Conservation (phyloP, 2,888 invertebrate species). For the Selenia dentaria region DNA sequence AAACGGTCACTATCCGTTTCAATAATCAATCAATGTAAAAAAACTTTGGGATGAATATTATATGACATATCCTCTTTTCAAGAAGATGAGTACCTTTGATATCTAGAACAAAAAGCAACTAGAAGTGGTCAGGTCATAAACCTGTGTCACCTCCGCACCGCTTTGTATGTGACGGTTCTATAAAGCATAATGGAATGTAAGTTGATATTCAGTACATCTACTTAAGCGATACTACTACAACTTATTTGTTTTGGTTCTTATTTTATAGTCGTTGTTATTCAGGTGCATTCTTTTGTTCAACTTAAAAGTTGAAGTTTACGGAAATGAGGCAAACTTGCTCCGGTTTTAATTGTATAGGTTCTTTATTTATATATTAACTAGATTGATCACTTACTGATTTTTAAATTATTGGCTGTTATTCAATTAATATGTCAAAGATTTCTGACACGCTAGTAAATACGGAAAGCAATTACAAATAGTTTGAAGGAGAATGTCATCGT, state of each 20-base stretch:
- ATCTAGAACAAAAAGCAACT: too few species aligned
- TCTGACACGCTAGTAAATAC: slow-evolving; percentile 5
- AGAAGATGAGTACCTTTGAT: too few species aligned
- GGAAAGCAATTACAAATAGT: slow-evolving; percentile 14
- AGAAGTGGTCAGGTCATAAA: too few species aligned
- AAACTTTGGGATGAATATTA: too few species aligned
- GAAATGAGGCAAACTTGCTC: slow-evolving; percentile 8
- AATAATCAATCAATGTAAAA: too few species aligned
- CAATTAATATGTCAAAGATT: slow-evolving; percentile 4
- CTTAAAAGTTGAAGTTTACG: slow-evolving; percentile 13
- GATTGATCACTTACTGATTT: not conserved
- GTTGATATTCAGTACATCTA: too few species aligned
- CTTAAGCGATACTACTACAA: too few species aligned
- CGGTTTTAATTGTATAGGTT: slow-evolving; percentile 2
- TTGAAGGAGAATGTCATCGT: slow-evolving; percentile 6
- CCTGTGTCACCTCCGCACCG: too few species aligned
- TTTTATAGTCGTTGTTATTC: slow-evolving; percentile 9
- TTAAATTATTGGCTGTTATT: slow-evolving; percentile 1
- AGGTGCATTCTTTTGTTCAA: slow-evolving; percentile 1
- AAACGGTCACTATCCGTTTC: too few species aligned
- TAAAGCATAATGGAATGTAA: too few species aligned
- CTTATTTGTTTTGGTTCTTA: not conserved
- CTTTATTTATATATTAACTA: not conserved
- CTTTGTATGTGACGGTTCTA: too few species aligned
- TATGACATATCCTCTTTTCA: too few species aligned